Evolutionary conservation across 64 coral and sea anemone species (phyloP), one percentile per base, ranked within the genome.

Genomic region (Hydrozoanthus tunicans): DNA sequence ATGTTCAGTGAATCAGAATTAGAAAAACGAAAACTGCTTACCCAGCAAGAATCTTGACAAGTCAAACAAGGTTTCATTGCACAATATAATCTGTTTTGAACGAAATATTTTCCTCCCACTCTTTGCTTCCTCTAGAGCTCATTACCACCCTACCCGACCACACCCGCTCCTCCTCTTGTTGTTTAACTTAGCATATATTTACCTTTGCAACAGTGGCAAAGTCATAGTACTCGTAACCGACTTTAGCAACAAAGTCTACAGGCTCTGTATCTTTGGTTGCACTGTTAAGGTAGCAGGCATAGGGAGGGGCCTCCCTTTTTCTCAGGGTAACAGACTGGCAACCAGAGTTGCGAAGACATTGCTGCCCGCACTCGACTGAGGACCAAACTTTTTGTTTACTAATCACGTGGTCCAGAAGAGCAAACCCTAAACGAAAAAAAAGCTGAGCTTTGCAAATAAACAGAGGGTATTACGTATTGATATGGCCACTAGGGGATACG

Each of bases 171-270:
- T 7, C 14, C n/a, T n/a, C 54, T 3, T 79, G 53, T 56, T 17
- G 6, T 79, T 58, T 5, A 4, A 6, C 6, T 17, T 56, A 15
- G 58, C 10, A 0, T 3, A 58, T 27, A 17, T 4, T 62, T 13
- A 88, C 84, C 84, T 88, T 88, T 43, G 84, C 68, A 7, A 88
- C 84, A 27, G 84, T 20, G n/a, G 84, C 84, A 8, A 88, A 75
- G 1, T 75, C 84, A 88, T 74, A 88, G 68, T 88, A 88, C 26
- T 88, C 84, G n/a, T 73, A 88, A 9, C 84, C 84, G 58, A 54
- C 10, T 17, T 75, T 88, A 24, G 84, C 84, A 5, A 57, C 56
- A 73, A 88, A 88, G 51, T 88, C 84, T 43, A 75, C 69, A 17
- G 84, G 69, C 51, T 88, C 84, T 11, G 84, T 75, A 2, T 88